phyloP scores from a whole-genome alignment of 2,797 vertebrate genomes.

The Tangara arthus region DNA sequence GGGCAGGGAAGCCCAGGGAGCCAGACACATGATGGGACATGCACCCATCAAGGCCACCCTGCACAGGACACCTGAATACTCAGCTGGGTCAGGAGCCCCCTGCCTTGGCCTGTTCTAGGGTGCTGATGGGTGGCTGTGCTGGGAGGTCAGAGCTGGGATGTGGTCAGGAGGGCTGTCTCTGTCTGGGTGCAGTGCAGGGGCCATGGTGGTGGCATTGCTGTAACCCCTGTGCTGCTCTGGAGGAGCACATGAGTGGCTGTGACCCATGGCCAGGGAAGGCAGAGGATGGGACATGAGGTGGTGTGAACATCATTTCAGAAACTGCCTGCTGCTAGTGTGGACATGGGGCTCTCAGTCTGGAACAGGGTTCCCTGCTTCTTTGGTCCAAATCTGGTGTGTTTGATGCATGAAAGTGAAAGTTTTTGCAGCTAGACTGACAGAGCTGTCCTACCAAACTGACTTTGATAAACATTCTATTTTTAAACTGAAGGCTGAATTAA shows the following conservation, averaged over 20 bases:
- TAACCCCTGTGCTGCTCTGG: not conserved
- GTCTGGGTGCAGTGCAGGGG: not conserved
- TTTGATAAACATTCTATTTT: not conserved
- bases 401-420: not conserved
- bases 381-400: not conserved
- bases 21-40: not conserved
- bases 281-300: not conserved
- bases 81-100: fast-evolving
- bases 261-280: not conserved
- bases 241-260: not conserved
- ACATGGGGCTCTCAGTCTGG: not conserved
- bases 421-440: not conserved
- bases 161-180: fast-evolving
- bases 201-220: fast-evolving
- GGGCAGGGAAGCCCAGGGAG: not conserved
- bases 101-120: fast-evolving
- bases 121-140: not conserved
- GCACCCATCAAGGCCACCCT: fast-evolving
- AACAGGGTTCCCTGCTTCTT: fast-evolving
- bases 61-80: fast-evolving
- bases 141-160: not conserved
- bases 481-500: not conserved
- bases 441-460: not conserved
- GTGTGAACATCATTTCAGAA: not conserved
- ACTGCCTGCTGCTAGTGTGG: not conserved